Evolutionary conservation across 2,888 invertebrate species (phyloP).

Genomic region (Xanthorhoe designata): DNA sequence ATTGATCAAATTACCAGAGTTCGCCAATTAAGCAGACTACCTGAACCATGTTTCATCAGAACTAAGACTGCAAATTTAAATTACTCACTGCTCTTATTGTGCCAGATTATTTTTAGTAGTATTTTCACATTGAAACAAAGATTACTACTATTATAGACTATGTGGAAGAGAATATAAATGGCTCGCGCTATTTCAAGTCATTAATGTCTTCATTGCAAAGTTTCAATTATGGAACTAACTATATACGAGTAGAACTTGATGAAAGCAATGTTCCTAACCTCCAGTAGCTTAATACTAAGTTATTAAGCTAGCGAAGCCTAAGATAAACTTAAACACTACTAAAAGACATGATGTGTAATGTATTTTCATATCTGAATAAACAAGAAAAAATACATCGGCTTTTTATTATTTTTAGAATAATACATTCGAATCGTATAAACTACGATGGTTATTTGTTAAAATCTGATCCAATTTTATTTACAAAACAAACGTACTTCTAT

Average conservation of each 20-base stretch:
- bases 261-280: too few relatives aligned
- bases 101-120: slow-evolving; percentile 32
- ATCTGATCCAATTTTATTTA: neutral
- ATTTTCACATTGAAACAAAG: slow-evolving; percentile 31
- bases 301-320: too few relatives aligned
- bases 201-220: slow-evolving; percentile 3
- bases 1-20: slow-evolving; percentile 19
- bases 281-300: too few relatives aligned
- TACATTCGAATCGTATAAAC: too few relatives aligned
- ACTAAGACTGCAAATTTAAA: slow-evolving; percentile 37
- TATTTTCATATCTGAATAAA: too few relatives aligned
- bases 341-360: too few relatives aligned
- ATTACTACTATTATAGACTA: slow-evolving; percentile 29
- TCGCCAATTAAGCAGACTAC: slow-evolving; percentile 27
- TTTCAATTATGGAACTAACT: slow-evolving; percentile 7
- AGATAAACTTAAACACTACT: too few relatives aligned
- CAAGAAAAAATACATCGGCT: too few relatives aligned
- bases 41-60: slow-evolving; percentile 40
- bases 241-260: neutral
- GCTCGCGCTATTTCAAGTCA: too few relatives aligned
- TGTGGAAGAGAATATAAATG: slow-evolving; percentile 16
- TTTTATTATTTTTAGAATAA: too few relatives aligned
- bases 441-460: neutral
- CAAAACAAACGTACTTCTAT: slow-evolving; percentile 6
- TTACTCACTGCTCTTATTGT: slow-evolving; percentile 29